phyloP scores from a whole-genome alignment of 2,888 invertebrate genomes.

The Cataglyphis cursor region DNA sequence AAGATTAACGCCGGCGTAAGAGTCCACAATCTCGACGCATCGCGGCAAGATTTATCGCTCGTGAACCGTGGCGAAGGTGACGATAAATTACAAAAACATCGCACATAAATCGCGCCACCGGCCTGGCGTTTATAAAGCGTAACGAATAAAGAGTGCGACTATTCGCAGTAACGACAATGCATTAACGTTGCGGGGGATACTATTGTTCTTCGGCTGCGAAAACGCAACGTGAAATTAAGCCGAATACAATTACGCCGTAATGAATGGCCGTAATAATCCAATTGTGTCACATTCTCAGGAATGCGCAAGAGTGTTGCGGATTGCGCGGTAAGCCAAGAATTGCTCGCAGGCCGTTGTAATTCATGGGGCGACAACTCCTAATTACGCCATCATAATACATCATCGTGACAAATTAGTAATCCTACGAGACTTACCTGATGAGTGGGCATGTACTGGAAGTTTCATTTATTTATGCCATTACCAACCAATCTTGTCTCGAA shows the following conservation, averaged over 20 bases:
- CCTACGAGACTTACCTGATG: constrained; percentile 66
- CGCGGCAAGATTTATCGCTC: constrained; percentile 49
- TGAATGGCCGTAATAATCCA: constrained; percentile 77
- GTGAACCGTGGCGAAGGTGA: constrained; percentile 48
- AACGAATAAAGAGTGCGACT: constrained; percentile 56
- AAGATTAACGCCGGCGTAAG: constrained; percentile 56
- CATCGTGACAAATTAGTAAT: constrained; percentile 77
- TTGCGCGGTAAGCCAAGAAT: constrained; percentile 76
- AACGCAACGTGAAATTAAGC: constrained; percentile 76
- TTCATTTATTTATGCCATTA: constrained; percentile 42
- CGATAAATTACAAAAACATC: constrained; percentile 58
- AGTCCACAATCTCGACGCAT: constrained; percentile 55
- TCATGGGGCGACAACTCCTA: constrained; percentile 77
- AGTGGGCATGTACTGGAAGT: constrained; percentile 45
- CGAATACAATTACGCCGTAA: constrained; percentile 76
- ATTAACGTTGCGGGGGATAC: constrained; percentile 67
- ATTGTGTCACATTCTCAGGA: constrained; percentile 76
- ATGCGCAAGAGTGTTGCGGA: constrained; percentile 72
- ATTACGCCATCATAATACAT: constrained; percentile 76
- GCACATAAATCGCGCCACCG: constrained; percentile 51
- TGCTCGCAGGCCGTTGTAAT: constrained; percentile 72
- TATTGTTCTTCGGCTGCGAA: constrained; percentile 74
- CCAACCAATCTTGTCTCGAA: background rate
- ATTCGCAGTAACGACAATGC: constrained; percentile 72
- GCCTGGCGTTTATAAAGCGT: constrained; percentile 51